Evolutionary conservation across 2,888 invertebrate species (phyloP), one percentile per base, ranked within the genome.

Genomic region (Sinopyrophorus schimmeli): DNA sequence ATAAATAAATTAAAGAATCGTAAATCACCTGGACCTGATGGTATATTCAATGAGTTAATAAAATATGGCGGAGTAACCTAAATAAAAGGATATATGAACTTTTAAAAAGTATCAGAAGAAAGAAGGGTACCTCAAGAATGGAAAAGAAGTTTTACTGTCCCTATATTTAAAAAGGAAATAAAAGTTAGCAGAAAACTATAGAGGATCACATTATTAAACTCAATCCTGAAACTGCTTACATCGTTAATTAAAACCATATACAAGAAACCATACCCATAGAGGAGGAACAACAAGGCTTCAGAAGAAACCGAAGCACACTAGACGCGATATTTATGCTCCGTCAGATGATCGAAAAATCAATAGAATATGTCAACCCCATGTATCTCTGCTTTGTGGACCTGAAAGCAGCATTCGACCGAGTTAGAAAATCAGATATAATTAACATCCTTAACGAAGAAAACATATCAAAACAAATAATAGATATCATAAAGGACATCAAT

Each of bases 311-410:
- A 26, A 26, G 10, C 5, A 4, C 10, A 5, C 5, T 26, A 9
- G 10, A 10, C 3, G 9, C 5, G 26, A 5, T 9, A 26, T n/a
- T 10, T 10, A 9, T 2, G 5, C 11, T 26, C 9, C 2, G 11
- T 11, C 6, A 9, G 9, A 5, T 10, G n/a, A 5, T 5, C 11
- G 2, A 26, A 9, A 26, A 26, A 26, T 2, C 26, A 26, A 21
- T 34, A 34, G 21, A 34, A 11, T 21, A 34, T 11, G 18, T 12
- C 34, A 34, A 34, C 18, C 18, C 34, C 20, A 34, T 34, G 28
- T 28, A 28, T 28, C 26, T 26, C 12, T 34, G 16, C 21, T 21
- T 34, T 34, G 21, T 21, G 34, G 20, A 34, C 14, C 28, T 14
- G 3, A 28, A 28, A 28, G 14, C 7, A 18, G 34, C 34, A 11